Base-by-base conservation (phyloP, 2,888 invertebrate species). In the Perizoma flavofasciatum region DNA sequence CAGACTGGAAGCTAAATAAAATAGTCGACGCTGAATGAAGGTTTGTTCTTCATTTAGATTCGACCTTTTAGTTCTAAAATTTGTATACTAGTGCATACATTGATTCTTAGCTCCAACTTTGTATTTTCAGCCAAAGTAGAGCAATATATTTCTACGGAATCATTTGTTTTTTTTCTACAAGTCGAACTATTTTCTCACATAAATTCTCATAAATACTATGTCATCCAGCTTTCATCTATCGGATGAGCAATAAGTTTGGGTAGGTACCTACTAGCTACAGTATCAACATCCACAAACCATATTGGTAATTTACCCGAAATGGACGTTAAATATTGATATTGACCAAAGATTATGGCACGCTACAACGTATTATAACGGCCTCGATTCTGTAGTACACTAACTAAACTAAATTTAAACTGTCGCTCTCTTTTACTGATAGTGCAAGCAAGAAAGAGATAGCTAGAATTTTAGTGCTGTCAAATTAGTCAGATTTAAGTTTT, bases 311-410 rank as follows among this genome's bases (percentile, higher is more conserved):
- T 41, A 46, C 56, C 37, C 55, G 22, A 57, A 62, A 49, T 54
- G 59, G 56, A 59, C 58, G 41, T 39, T 41, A 46, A 61, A 66
- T 68, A 66, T 68, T 66, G 62, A 66, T 68, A 66, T 68, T 66
- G 62, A 61, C 58, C 48, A 44, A 49, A 64, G 68, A 68, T 68
- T 63, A 66, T n/a, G 39, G 32, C 51, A 22, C 35, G 40, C 59
- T 40, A 22, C 22, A 22, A 22, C 22, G 1, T 22, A 22, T 22
- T 22, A n/a, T n/a, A n/a, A n/a, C n/a, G n/a, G n/a, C n/a, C n/a
- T n/a, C n/a, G n/a, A n/a, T n/a, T n/a, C n/a, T n/a, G n/a, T n/a
- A n/a, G n/a, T n/a, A n/a, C n/a, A n/a, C n/a, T n/a, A n/a, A n/a
- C n/a, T n/a, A n/a, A n/a, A n/a, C n/a, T n/a, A n/a, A n/a, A n/a